Percentiles rank a stretch among this genome's conserved stretches.
Conservation (phyloP, 2,113 vertebrate species). For the Podarcis raffonei region DNA sequence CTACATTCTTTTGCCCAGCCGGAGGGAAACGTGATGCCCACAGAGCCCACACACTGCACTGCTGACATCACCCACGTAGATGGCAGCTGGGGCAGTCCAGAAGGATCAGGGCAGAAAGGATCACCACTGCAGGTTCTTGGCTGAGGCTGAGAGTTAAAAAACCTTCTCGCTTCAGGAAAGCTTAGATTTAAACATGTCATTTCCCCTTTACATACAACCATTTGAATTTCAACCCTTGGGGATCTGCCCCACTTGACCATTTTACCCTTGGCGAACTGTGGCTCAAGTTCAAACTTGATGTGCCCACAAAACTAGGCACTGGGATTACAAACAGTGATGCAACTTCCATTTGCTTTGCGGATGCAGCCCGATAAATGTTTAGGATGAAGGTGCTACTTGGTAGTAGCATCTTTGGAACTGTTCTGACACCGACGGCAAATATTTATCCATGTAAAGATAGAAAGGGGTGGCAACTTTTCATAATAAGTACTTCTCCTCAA, state of each 20-base stretch:
- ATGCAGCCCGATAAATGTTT: not conserved
- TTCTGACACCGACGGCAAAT: not conserved
- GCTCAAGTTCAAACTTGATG: not conserved
- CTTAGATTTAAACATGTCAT: not conserved
- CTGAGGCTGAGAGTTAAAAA: not conserved
- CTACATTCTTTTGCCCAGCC: not conserved
- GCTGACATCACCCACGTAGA: conserved; percentile 10
- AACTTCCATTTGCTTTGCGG: not conserved
- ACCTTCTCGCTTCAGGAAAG: not conserved
- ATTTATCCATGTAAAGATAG: not conserved
- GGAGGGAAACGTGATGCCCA: not conserved
- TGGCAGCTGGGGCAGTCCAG: not conserved
- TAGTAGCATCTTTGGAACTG: not conserved
- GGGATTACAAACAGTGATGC: not conserved
- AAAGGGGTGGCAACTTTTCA: not conserved
- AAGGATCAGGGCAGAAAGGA: not conserved
- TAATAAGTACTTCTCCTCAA: not conserved
- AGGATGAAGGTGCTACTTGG: not conserved
- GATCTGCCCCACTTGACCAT: not conserved
- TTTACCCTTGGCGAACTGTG: not conserved
- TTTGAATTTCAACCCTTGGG: not conserved
- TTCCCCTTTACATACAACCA: not conserved
- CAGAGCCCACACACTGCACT: not conserved
- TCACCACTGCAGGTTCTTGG: not conserved
- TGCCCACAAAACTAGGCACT: not conserved